Percentiles rank a stretch among this genome's conserved stretches.
These are phyloP conservation scores for Rhinogobius similis DNA, from an alignment of 2,113 vertebrate species.

Conservation along the genomic window DNA sequence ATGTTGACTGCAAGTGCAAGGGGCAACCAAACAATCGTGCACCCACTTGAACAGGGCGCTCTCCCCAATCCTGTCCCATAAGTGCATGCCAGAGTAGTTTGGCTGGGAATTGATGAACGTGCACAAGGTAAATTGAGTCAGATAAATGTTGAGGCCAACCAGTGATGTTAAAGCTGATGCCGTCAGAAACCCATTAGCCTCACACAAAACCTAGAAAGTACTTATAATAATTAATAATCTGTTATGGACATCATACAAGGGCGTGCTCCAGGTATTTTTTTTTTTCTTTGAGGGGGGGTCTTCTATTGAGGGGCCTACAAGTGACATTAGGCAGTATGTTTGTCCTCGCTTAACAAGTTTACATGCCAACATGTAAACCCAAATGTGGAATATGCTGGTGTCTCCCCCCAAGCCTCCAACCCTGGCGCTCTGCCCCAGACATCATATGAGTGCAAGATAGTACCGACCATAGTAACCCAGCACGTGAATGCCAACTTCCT, in stretches of 20 bases:
- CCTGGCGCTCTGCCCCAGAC: too few species aligned
- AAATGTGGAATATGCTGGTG: too few species aligned
- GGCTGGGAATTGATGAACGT: conserved; percentile 69
- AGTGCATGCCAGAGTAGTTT: conserved; percentile 64
- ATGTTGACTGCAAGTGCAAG: conserved; percentile 74
- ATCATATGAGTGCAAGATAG: neutral
- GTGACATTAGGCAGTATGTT: too few species aligned
- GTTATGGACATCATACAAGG: neutral
- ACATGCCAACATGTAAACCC: too few species aligned
- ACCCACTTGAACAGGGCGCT: conserved; percentile 40
- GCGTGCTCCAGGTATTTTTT: too few species aligned
- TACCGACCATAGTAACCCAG: conserved; percentile 73
- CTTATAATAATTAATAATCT: neutral
- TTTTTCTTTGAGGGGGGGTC: too few species aligned
- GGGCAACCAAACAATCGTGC: conserved; percentile 42
- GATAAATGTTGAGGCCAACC: conserved; percentile 75
- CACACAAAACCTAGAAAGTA: conserved; percentile 65
- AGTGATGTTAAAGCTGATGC: conserved; percentile 76
- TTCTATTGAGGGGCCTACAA: too few species aligned
- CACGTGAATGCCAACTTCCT: conserved; percentile 70
- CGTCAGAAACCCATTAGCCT: conserved; percentile 70
- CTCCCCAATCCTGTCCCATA: conserved; percentile 74
- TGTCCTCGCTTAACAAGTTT: too few species aligned
- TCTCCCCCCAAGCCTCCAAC: too few species aligned
- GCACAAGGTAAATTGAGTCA: conserved; percentile 75